Evolutionary conservation across 2,113 vertebrate genomes (phyloP), one percentile per base, ranked within the genome.

Genomic region (Origma solitaria): DNA sequence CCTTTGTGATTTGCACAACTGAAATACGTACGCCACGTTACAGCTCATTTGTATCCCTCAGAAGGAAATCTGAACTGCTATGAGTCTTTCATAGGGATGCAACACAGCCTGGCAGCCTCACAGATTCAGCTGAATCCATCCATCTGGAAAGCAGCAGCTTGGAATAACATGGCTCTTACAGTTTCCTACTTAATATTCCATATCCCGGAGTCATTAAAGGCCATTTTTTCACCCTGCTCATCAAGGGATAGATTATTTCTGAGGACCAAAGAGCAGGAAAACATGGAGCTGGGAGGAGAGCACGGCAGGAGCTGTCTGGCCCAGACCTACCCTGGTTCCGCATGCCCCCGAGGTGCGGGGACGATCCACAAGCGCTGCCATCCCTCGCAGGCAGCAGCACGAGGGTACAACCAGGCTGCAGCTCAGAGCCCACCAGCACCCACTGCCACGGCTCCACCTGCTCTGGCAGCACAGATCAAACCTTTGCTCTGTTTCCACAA

Each of bases 1-100:
- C 91, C 92, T 73, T 71, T 30, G 5, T 64, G 57, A 97, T 62
- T 50, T 90, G 89, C 94, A 95, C 94, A 95, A 89, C 95, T 93
- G 93, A 95, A 91, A 96, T 45, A 93, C 8, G 1, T 64, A 96
- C 44, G 31, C 89, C 30, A 38, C 60, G 28, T 92, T 50, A 93
- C 77, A 95, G 91, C 75, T 90, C 42, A 7, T 94, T 95, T 86
- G 80, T 58, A 89, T 89, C 89, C 81, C 62, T 85, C 71, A 83
- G 86, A 89, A 42, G 58, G 49, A 83, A 83, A 86, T 66, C 44
- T 66, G 49, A 93, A 42, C 92, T 95, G 94, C 96, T 82, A 86
- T 70, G 87, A 94, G 79, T 85, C 54, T 84, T 92, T 75, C 84
- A 60, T 21, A 85, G 78, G 72, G 76, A 80, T 6, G 4, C 5